A percentile compares a stretch with the other conserved stretches of the same genome.
These are phyloP conservation scores for Phaenicophaeus curvirostris DNA, from an alignment of 2,797 vertebrate genomes.

Conservation along the genomic window DNA sequence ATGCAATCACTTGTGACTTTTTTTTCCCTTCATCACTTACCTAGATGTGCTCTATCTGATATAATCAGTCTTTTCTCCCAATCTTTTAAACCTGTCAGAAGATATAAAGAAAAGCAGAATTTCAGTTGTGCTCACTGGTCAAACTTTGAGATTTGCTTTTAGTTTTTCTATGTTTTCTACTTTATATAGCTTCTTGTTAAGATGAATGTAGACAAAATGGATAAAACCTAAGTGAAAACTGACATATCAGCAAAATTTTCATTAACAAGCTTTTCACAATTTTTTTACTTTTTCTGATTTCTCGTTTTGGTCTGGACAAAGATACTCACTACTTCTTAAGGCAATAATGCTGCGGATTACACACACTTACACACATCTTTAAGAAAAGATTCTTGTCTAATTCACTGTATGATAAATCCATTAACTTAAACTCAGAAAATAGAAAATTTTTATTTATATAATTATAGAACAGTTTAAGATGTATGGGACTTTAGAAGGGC, in stretches of 20 bases:
- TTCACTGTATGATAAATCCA: fast-evolving
- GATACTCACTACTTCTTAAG: background rate
- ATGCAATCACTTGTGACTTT: background rate
- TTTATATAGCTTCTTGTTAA: background rate
- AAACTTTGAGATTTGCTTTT: background rate
- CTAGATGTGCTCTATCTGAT: slow-evolving; percentile 96
- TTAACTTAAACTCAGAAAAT: background rate
- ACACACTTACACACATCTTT: background rate
- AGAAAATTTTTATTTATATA: background rate
- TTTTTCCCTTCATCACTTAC: slow-evolving; percentile 70
- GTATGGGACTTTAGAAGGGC: background rate
- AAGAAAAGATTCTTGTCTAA: background rate
- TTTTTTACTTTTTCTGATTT: background rate
- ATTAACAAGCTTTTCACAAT: background rate
- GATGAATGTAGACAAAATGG: background rate
- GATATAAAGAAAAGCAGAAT: background rate
- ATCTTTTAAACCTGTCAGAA: slow-evolving; percentile 88
- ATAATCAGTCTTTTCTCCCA: slow-evolving; percentile 97
- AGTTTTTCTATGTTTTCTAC: background rate
- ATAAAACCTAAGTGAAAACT: background rate
- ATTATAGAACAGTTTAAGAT: background rate
- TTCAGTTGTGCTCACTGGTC: background rate
- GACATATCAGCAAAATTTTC: background rate
- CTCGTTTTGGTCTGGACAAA: background rate
- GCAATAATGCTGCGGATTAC: background rate